Evolutionary conservation across 2,888 invertebrate genomes (phyloP).

Genomic region (Lagria hirta): DNA sequence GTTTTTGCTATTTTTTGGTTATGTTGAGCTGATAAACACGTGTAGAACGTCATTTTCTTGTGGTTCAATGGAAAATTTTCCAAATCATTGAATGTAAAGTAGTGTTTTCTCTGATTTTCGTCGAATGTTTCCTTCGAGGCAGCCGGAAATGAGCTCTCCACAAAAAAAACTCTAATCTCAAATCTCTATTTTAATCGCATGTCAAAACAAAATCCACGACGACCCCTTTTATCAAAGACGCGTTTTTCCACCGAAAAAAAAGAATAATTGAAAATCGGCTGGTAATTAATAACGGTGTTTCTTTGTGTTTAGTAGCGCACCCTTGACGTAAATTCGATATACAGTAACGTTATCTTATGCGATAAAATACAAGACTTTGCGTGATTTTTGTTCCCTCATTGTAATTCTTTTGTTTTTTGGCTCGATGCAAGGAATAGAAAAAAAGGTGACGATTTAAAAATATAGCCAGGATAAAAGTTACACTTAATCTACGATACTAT

Average conservation of each 20-base stretch:
- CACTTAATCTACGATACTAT: constrained; percentile 29
- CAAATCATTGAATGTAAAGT: too few species aligned
- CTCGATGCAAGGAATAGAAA: background rate
- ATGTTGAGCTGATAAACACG: too few species aligned
- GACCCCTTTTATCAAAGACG: constrained; percentile 14
- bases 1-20: too few species aligned
- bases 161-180: too few species aligned
- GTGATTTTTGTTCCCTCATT: constrained; percentile 41
- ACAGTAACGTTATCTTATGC: constrained; percentile 38
- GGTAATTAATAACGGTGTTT: constrained; percentile 27
- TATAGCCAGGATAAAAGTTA: constrained; percentile 18
- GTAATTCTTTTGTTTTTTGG: constrained; percentile 34
- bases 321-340: constrained; percentile 42
- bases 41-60: too few species aligned
- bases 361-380: constrained; percentile 42
- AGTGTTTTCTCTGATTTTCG: too few species aligned
- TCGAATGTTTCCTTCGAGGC: too few species aligned
- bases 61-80: too few species aligned
- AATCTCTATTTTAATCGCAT: constrained; percentile 18
- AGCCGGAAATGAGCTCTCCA: too few species aligned
- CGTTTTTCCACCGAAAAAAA: constrained; percentile 14
- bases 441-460: constrained; percentile 27
- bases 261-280: constrained; percentile 24
- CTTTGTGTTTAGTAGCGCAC: constrained; percentile 10
- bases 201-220: constrained; percentile 16